Percentiles rank a stretch among this genome's conserved stretches.
These are phyloP conservation scores for Drymodes brunneopygia DNA, from an alignment of 2,113 vertebrate genomes.

Conservation along the genomic window DNA sequence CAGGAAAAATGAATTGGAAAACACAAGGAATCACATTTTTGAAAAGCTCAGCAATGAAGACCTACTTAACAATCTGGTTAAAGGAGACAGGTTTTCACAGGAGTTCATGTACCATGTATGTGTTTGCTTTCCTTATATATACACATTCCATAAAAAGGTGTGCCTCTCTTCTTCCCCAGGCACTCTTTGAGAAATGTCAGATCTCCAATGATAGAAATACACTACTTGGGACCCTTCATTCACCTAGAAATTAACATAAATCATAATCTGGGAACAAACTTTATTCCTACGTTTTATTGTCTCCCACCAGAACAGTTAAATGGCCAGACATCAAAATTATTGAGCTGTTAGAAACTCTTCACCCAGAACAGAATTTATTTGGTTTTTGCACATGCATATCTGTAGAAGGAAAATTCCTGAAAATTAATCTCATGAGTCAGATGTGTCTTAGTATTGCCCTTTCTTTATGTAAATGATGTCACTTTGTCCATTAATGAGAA, in stretches of 20 bases:
- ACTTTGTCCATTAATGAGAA: neutral
- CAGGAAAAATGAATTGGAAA: neutral
- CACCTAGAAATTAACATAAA: conserved; percentile 16
- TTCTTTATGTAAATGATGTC: neutral
- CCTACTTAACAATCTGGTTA: neutral
- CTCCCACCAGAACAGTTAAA: neutral
- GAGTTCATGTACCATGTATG: neutral
- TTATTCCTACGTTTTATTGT: neutral
- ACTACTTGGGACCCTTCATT: neutral
- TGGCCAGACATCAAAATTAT: neutral
- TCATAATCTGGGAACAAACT: neutral
- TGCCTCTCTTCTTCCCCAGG: neutral
- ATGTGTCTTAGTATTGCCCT: neutral
- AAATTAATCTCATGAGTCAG: neutral
- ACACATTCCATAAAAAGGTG: neutral
- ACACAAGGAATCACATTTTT: neutral
- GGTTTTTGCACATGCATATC: neutral
- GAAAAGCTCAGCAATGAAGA: neutral
- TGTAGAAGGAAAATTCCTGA: neutral
- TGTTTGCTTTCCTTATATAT: neutral
- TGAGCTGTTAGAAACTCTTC: neutral
- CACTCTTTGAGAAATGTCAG: neutral
- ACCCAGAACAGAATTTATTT: neutral
- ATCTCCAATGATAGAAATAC: conserved; percentile 1
- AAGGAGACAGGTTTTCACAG: conserved; percentile 5